These are phyloP conservation scores for Salmo trutta DNA, from an alignment of 2,797 vertebrate species.

Conservation along the genomic window DNA sequence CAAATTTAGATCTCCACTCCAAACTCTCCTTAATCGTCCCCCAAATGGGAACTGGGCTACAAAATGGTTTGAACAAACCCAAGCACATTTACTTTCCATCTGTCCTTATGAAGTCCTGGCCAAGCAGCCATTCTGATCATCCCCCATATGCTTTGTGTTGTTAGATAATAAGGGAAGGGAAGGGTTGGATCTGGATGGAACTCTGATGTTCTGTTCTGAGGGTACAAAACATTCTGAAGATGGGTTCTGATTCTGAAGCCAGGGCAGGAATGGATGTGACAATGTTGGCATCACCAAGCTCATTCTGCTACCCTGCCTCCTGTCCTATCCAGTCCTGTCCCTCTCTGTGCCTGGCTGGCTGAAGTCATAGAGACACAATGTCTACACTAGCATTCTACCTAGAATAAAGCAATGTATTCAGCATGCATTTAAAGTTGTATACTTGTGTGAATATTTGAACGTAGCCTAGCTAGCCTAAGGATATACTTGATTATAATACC, in stretches of 20 bases:
- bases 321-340: not conserved
- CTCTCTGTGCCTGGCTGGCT: too few relatives aligned
- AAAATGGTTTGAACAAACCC: slow-evolving; percentile 5
- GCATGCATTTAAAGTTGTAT: not conserved
- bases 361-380: too few relatives aligned
- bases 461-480: not conserved
- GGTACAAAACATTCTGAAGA: not conserved
- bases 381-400: too few relatives aligned
- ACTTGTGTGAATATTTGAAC: not conserved
- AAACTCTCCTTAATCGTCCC: slow-evolving; percentile 6
- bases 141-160: not conserved
- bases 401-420: not conserved
- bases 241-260: not conserved
- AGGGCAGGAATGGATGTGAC: not conserved
- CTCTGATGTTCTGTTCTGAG: not conserved
- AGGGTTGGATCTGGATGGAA: not conserved
- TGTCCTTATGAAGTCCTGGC: slow-evolving; percentile 1
- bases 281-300: not conserved
- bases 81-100: slow-evolving; percentile 18
- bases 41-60: not conserved
- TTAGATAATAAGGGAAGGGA: not conserved
- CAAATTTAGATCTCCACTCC: not conserved
- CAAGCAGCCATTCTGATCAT: not conserved
- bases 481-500: not conserved
- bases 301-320: not conserved